Conservation (phyloP, 2,113 vertebrate genomes). For the Atrichornis clamosus region DNA sequence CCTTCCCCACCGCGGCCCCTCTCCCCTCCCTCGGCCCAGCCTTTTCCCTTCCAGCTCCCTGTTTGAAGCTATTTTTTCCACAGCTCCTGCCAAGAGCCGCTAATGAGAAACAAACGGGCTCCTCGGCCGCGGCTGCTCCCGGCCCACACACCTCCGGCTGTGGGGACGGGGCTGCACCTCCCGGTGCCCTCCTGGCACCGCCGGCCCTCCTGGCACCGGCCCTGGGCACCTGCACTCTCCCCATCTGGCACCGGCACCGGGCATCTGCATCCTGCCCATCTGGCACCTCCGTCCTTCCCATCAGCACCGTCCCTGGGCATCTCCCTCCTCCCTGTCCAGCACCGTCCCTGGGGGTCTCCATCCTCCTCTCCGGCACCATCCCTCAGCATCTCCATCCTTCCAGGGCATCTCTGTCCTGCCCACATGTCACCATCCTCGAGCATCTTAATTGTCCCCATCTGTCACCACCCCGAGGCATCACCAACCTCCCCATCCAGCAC, state of each 20-base stretch:
- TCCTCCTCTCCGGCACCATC: too few species aligned
- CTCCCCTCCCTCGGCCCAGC: slow-evolving; percentile 9
- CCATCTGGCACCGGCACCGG: not conserved
- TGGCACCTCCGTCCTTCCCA: not conserved
- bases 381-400: not conserved
- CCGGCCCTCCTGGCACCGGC: not conserved
- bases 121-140: not conserved
- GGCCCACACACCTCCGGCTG: not conserved
- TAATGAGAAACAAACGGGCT: slow-evolving; percentile 69
- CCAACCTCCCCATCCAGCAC: not conserved
- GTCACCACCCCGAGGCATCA: not conserved
- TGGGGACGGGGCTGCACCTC: not conserved
- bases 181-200: not conserved
- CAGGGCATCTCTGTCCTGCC: not conserved
- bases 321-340: fast-evolving
- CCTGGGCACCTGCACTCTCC: not conserved
- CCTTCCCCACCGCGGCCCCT: not conserved
- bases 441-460: not conserved
- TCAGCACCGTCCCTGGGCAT: not conserved
- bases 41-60: slow-evolving; percentile 35
- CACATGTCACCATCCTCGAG: fast-evolving
- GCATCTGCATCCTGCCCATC: not conserved
- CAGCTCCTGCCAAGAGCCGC: slow-evolving; percentile 66
- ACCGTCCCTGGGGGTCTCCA: not conserved
- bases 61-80: slow-evolving; percentile 73